A percentile compares a stretch with the other conserved stretches of the same genome.
These are phyloP conservation scores for Anabas testudineus DNA, from an alignment of 2,797 vertebrate genomes.

Conservation along the genomic window DNA sequence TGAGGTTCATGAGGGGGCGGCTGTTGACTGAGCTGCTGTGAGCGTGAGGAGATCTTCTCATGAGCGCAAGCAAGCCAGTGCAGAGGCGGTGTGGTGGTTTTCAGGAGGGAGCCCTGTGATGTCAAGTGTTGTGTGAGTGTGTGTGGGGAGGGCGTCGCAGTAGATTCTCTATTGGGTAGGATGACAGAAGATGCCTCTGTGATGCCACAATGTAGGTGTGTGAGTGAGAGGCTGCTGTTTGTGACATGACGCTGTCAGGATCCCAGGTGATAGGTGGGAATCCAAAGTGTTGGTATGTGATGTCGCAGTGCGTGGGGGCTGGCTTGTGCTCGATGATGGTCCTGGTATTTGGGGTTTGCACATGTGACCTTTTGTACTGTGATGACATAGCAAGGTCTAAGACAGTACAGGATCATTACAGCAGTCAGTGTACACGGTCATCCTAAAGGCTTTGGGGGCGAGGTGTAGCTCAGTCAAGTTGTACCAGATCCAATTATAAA, in stretches of 20 bases:
- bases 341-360: constrained; percentile 42
- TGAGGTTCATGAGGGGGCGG: constrained; percentile 37
- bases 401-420: not conserved
- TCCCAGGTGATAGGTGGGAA: constrained; percentile 21
- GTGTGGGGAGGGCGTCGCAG: not conserved
- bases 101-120: constrained; percentile 62
- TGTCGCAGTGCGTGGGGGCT: constrained; percentile 29
- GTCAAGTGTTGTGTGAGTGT: constrained; percentile 51
- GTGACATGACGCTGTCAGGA: constrained; percentile 15
- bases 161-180: constrained; percentile 19
- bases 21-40: constrained; percentile 10
- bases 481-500: not conserved
- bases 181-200: constrained; percentile 23
- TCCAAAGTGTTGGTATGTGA: constrained; percentile 23
- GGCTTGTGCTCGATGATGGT: constrained; percentile 21
- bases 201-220: constrained; percentile 39
- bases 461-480: not conserved
- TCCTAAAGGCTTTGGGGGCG: not conserved
- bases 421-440: not conserved
- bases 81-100: constrained; percentile 51
- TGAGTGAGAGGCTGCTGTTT: not conserved
- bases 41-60: constrained; percentile 29
- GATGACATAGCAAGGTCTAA: constrained; percentile 3
- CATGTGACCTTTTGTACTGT: constrained; percentile 41
- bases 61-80: constrained; percentile 15